Evolutionary conservation across 2,888 invertebrate genomes (phyloP).

Genomic region (Chloroclysta siterata): DNA sequence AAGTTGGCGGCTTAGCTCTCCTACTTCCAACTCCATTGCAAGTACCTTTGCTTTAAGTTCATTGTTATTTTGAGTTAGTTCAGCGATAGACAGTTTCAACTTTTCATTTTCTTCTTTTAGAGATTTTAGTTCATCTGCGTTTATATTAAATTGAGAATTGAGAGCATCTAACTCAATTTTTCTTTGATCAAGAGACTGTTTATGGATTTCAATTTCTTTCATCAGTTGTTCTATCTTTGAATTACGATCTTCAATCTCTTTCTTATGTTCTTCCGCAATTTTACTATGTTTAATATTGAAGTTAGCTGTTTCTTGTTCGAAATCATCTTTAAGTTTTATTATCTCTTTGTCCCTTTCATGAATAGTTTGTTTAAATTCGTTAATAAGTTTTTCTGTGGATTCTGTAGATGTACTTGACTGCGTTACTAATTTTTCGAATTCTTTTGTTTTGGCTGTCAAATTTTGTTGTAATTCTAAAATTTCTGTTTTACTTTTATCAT

Average conservation of each 20-base stretch:
- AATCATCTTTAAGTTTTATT: conserved; percentile 79
- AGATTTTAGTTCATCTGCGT: conserved; percentile 71
- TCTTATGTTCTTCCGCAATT: conserved; percentile 80
- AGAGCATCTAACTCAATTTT: conserved; percentile 77
- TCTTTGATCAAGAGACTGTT: conserved; percentile 74
- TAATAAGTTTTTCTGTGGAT: conserved; percentile 73
- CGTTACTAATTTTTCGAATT: conserved; percentile 68
- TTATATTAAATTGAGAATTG: conserved; percentile 75
- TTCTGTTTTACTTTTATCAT: conserved; percentile 73
- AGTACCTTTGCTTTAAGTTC: conserved; percentile 72
- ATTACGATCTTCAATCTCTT: conserved; percentile 80
- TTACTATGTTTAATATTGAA: conserved; percentile 80
- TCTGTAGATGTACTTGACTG: conserved; percentile 67
- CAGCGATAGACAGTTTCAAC: conserved; percentile 70
- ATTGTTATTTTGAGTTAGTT: conserved; percentile 68
- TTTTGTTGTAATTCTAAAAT: conserved; percentile 72
- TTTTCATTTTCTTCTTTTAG: conserved; percentile 76
- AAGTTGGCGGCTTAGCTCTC: conserved; percentile 85
- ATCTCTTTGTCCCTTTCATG: conserved; percentile 84
- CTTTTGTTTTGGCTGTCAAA: conserved; percentile 70
- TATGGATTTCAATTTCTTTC: conserved; percentile 78
- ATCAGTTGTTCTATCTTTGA: conserved; percentile 78
- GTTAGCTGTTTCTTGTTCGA: conserved; percentile 75
- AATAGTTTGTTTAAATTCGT: conserved; percentile 78
- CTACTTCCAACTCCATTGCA: conserved; percentile 80